Evolutionary conservation across 2,888 invertebrate species (phyloP).

Genomic region (Megaustenia siamemsis): DNA sequence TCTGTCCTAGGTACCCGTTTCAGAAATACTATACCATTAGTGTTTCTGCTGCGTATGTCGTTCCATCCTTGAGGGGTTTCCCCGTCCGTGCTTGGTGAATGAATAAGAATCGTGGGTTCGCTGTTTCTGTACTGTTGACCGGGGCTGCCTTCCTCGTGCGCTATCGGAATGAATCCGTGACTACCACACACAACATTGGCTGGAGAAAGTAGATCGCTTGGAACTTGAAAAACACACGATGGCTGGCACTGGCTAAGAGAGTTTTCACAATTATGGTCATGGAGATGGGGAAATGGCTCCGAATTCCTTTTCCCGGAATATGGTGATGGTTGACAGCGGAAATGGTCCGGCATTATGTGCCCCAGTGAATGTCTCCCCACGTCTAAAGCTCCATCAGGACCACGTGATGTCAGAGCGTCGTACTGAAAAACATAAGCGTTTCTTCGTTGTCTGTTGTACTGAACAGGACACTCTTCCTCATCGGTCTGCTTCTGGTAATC

Average conservation of each 20-base stretch:
- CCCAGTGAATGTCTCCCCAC: slow-evolving; percentile 35
- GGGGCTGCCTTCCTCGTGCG: not conserved
- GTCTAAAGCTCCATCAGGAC: slow-evolving; percentile 23
- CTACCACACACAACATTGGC: slow-evolving; percentile 36
- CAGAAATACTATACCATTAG: slow-evolving; percentile 45
- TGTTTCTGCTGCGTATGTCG: slow-evolving; percentile 32
- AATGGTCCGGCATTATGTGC: not conserved
- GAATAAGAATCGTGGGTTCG: slow-evolving; percentile 49
- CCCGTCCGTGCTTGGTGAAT: slow-evolving; percentile 31
- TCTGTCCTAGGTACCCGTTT: slow-evolving; percentile 38
- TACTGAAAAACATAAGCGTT: slow-evolving; percentile 31
- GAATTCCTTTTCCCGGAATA: slow-evolving; percentile 44
- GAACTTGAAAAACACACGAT: not conserved
- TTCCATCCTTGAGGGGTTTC: slow-evolving; percentile 39
- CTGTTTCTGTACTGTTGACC: slow-evolving; percentile 31
- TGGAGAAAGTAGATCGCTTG: slow-evolving; percentile 8
- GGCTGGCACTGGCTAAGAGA: not conserved
- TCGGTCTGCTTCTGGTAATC: slow-evolving; percentile 30
- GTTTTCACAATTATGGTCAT: not conserved
- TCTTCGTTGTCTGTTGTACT: slow-evolving; percentile 31
- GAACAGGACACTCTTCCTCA: slow-evolving; percentile 8
- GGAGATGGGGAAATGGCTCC: slow-evolving; percentile 18
- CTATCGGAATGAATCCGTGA: slow-evolving; percentile 42
- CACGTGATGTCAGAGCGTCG: not conserved
- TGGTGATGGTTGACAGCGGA: not conserved